These are phyloP conservation scores for Dryobates pubescens DNA, from an alignment of 2,797 vertebrate species.

Conservation along the genomic window DNA sequence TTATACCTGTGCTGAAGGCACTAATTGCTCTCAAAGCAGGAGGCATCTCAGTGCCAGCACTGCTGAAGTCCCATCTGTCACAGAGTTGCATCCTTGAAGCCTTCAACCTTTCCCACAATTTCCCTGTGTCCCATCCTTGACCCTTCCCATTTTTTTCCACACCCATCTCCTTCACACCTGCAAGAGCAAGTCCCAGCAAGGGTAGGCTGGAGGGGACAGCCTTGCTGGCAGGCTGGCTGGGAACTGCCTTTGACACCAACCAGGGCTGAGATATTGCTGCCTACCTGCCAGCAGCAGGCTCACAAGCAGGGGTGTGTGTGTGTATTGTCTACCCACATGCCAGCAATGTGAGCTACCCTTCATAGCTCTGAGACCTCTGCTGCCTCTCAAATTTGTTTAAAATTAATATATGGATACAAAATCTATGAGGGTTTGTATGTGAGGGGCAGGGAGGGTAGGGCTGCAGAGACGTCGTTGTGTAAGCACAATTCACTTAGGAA, in stretches of 20 bases:
- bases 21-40: neutral
- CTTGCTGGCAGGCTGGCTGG: fast-evolving
- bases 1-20: neutral
- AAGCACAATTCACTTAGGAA: slow-evolving; percentile 54
- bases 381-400: slow-evolving; percentile 8
- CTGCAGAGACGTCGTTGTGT: slow-evolving; percentile 21
- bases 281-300: neutral
- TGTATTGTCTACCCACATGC: neutral
- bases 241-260: neutral
- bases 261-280: neutral
- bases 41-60: neutral
- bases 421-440: neutral
- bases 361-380: neutral
- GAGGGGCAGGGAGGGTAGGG: slow-evolving; percentile 15
- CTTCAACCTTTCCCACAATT: neutral
- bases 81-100: neutral
- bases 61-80: neutral
- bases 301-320: fast-evolving
- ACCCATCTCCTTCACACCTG: neutral
- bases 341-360: neutral
- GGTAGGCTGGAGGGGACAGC: neutral
- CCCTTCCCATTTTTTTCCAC: neutral
- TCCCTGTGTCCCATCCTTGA: neutral
- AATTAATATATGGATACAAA: neutral
- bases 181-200: neutral